Evolutionary conservation across 2,888 invertebrate genomes (phyloP).

Genomic region (Drosophila melanosoma): DNA sequence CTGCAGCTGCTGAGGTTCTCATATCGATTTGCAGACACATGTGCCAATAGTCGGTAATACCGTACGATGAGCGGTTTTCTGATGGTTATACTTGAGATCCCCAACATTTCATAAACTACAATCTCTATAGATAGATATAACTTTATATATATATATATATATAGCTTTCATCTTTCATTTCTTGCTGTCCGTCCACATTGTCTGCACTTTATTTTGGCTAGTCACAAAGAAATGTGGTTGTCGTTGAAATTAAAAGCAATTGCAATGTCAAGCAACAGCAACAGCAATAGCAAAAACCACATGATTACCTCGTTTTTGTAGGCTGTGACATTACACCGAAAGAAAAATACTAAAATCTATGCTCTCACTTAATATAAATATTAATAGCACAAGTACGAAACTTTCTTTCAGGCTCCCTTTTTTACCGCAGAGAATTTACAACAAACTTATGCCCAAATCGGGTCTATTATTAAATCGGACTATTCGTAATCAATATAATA

Average conservation of each 20-base stretch:
- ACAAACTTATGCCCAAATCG: not conserved
- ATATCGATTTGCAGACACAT: constrained; percentile 52
- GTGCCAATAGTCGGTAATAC: constrained; percentile 55
- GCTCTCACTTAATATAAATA: not conserved
- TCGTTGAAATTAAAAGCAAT: constrained; percentile 64
- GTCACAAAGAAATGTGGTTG: constrained; percentile 61
- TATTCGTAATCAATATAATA: too few species aligned
- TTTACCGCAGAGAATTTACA: not conserved
- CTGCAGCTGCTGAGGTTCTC: constrained; percentile 45
- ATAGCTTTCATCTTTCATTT: constrained; percentile 1
- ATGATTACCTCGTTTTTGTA: constrained; percentile 47
- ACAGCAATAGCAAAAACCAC: constrained; percentile 30
- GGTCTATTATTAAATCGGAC: fast-evolving
- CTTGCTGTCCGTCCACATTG: constrained; percentile 60
- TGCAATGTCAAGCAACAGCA: constrained; percentile 60
- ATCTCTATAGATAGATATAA: not conserved
- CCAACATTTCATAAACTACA: constrained; percentile 30
- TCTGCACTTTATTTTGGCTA: constrained; percentile 52
- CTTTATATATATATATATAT: not conserved
- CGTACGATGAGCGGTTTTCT: constrained; percentile 69
- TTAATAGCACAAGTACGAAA: not conserved
- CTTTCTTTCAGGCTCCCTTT: not conserved
- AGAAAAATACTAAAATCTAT: not conserved
- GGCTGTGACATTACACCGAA: constrained; percentile 35
- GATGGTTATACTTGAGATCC: constrained; percentile 64